phyloP scores from a whole-genome alignment of 2,888 invertebrate genomes.

The Rotaria sp. region DNA sequence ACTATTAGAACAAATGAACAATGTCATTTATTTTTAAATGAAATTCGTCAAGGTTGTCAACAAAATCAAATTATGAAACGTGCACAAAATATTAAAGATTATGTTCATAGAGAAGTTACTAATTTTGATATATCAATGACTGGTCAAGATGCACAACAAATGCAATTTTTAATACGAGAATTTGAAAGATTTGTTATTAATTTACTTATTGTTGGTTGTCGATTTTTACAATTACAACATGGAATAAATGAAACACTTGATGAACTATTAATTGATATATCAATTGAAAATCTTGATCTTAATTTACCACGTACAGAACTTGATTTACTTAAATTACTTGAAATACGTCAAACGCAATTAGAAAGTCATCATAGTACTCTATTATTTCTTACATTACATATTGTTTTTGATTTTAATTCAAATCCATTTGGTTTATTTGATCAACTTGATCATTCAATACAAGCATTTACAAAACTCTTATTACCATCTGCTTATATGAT shows the following conservation, averaged over 20 bases:
- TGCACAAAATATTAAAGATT: not conserved
- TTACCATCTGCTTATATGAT: not conserved
- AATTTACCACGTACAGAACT: not conserved
- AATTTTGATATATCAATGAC: not conserved
- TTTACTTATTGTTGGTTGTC: not conserved
- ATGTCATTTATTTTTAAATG: not conserved
- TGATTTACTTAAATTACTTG: not conserved
- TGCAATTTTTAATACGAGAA: not conserved
- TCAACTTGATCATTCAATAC: not conserved
- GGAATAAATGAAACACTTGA: not conserved
- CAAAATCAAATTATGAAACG: not conserved
- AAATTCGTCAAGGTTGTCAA: not conserved
- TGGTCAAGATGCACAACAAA: not conserved
- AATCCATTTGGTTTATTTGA: not conserved
- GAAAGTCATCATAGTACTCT: not conserved
- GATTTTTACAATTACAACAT: not conserved
- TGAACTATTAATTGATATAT: not conserved
- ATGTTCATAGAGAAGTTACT: not conserved
- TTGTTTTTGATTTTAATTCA: not conserved
- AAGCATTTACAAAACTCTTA: not conserved
- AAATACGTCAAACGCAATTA: not conserved
- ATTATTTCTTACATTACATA: not conserved
- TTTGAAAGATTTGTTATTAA: not conserved
- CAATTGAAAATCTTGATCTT: not conserved
- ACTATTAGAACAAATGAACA: not conserved